phyloP scores from a whole-genome alignment of 2,113 vertebrate species.

The Puffinus mauretanicus region DNA sequence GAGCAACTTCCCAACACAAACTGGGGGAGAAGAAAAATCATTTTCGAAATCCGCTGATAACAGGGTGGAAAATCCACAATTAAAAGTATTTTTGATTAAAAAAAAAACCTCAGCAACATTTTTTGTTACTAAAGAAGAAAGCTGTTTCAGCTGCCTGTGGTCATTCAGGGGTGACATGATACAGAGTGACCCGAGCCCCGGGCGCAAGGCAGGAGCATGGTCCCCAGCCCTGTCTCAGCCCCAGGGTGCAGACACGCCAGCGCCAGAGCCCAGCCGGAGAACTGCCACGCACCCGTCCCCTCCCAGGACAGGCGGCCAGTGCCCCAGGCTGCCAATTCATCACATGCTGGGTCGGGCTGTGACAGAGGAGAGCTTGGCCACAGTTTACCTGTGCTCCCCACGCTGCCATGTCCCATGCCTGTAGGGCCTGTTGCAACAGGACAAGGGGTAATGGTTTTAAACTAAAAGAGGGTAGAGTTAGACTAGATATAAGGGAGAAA shows the following conservation, averaged over 20 bases:
- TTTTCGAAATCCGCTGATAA: not conserved
- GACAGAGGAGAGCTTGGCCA: not conserved
- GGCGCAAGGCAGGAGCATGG: too few species aligned
- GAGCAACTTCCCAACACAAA: not conserved
- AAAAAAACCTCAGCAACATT: not conserved
- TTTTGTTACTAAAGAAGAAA: not conserved
- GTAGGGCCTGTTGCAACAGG: too few species aligned
- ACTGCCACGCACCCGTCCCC: too few species aligned
- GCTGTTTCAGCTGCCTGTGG: not conserved
- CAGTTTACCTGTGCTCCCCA: not conserved
- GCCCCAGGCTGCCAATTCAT: too few species aligned
- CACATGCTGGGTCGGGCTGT: too few species aligned
- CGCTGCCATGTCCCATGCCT: too few species aligned
- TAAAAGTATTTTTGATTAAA: not conserved
- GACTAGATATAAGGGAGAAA: too few species aligned
- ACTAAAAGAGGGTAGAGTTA: too few species aligned
- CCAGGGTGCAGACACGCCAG: not conserved
- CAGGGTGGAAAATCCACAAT: not conserved
- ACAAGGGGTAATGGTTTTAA: too few species aligned
- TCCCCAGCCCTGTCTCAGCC: not conserved
- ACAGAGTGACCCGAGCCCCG: not conserved
- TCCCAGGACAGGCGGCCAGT: too few species aligned
- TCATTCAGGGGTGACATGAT: fast-evolving
- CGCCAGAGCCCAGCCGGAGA: not conserved
- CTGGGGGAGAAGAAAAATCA: not conserved